Evolutionary conservation across 2,888 invertebrate genomes (phyloP).

Genomic region (Diplolepis rosae): DNA sequence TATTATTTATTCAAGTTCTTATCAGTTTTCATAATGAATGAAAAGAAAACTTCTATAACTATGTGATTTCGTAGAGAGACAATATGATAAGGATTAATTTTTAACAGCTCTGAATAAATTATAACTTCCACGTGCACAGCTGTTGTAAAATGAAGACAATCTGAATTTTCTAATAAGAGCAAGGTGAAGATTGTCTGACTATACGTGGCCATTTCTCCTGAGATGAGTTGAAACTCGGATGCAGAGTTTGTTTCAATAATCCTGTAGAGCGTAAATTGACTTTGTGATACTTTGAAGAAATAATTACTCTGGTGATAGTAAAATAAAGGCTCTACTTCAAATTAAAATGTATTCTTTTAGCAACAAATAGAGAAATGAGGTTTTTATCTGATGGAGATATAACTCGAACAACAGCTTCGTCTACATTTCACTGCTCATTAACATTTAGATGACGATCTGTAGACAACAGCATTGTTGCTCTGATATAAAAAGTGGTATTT

Average conservation of each 20-base stretch:
- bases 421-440: slow-evolving; percentile 1
- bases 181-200: background rate
- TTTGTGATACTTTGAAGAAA: background rate
- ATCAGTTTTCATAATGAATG: too few species aligned
- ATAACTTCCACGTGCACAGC: background rate
- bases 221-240: slow-evolving; percentile 6
- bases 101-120: background rate
- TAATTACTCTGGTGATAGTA: too few species aligned
- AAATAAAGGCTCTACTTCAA: too few species aligned
- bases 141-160: slow-evolving; percentile 12
- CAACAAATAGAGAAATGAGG: background rate
- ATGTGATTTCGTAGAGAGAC: background rate
- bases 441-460: background rate
- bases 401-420: too few species aligned
- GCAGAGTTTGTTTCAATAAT: background rate
- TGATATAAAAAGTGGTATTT: background rate
- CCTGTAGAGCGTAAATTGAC: background rate
- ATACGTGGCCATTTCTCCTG: background rate
- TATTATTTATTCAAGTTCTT: too few species aligned
- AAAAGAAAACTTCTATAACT: too few species aligned
- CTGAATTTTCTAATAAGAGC: slow-evolving; percentile 20
- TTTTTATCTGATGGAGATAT: background rate
- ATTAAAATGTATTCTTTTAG: too few species aligned
- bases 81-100: background rate
- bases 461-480: background rate